Percentiles rank a stretch among this genome's conserved stretches.
phyloP scores from a whole-genome alignment of 1,140 invertebrate species.

The Centruroides vittatus region DNA sequence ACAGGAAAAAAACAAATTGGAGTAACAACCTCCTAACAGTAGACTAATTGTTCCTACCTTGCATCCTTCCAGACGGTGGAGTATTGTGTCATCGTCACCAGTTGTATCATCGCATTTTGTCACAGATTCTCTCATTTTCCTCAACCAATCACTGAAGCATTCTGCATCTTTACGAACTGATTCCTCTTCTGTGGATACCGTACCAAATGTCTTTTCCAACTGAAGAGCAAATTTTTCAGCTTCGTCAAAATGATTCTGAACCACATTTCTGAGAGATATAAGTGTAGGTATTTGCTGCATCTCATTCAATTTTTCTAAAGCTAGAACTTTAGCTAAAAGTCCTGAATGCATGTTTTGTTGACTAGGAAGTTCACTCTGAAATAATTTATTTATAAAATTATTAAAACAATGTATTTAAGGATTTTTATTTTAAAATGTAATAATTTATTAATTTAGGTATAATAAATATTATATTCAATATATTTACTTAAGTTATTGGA shows the following conservation, averaged over 20 bases:
- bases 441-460: too few species aligned
- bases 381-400: not conserved
- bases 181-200: constrained; percentile 56
- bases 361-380: constrained; percentile 56
- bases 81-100: constrained; percentile 66
- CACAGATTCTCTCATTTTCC: constrained; percentile 46
- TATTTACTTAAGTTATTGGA: too few species aligned
- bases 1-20: too few species aligned
- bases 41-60: constrained; percentile 29
- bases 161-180: constrained; percentile 55
- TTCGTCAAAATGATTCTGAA: constrained; percentile 62
- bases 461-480: too few species aligned
- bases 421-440: too few species aligned
- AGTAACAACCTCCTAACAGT: too few species aligned
- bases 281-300: constrained; percentile 51
- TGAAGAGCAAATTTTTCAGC: constrained; percentile 55
- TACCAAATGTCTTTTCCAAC: constrained; percentile 51
- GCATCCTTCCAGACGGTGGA: constrained; percentile 47
- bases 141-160: constrained; percentile 27
- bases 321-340: constrained; percentile 59
- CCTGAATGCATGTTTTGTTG: constrained; percentile 57
- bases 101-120: constrained; percentile 83
- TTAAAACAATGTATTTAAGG: too few species aligned
- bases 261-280: constrained; percentile 45
- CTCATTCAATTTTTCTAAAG: constrained; percentile 63